Evolutionary conservation across 2,888 invertebrate species (phyloP), one percentile per base, ranked within the genome.

Genomic region (Lissonota sp.): DNA sequence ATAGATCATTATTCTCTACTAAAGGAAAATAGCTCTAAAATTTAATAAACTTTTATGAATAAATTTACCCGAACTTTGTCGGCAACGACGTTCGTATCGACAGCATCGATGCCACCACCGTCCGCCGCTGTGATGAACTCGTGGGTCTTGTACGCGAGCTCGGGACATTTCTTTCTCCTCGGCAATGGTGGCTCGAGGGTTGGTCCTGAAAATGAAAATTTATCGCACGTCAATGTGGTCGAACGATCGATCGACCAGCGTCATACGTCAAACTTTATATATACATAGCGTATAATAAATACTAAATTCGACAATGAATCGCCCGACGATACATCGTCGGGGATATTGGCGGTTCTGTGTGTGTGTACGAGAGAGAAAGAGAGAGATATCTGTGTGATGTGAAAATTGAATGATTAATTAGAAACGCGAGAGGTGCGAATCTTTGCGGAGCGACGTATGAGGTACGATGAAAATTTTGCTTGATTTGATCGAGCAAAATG

Each of bases 101-200:
- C 94, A 87, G 93, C 94, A 87, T 95, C 95, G 86, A 94, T 94
- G 78, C 92, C 93, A 46, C 93, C 93, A 49, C 94, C 94, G 46
- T 90, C 90, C 89, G 96, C 95, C 91, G 94, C 93, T 87, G 93
- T 93, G 87, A 97, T 95, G 90, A 97, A 95, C 93, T 97, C 97
- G 94, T 97, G 97, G 90, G 96, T 96, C 93, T 96, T 96, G 94
- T 97, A 97, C 88, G 97, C 97, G 91, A 97, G 94, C 88, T 97
- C 97, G 63, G 97, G 97, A 92, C 97, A 97, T 94, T 97, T 97
- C 95, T 97, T 97, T 92, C 97, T 95, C 86, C 97, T 95, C 85
- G 97, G 97, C 93, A 97, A 95, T 84, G 97, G 96, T 87, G 97
- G 97, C 93, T 97, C 97, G 94, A 96, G 95, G 77, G 94, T 94